Evolutionary conservation across 1,140 invertebrate species (phyloP).

Genomic region (Apis laboriosa): DNA sequence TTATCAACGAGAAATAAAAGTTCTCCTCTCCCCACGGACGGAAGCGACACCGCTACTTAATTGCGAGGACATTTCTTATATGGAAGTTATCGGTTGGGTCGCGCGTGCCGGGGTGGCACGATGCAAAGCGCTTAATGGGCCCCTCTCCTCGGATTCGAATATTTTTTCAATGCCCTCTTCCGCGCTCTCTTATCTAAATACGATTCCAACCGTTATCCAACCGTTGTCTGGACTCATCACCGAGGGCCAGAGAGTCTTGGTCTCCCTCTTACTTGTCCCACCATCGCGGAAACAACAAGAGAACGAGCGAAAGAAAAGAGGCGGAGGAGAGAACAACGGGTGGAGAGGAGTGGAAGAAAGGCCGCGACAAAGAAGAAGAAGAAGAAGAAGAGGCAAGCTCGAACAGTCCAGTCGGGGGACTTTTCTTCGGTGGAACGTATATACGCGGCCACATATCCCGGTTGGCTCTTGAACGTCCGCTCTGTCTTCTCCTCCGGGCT

Average conservation of each 20-base stretch:
- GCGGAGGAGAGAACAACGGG: background rate
- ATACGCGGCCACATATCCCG: slow-evolving; percentile 41
- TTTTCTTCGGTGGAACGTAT: slow-evolving; percentile 43
- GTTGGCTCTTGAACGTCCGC: slow-evolving; percentile 54
- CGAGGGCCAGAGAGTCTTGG: background rate
- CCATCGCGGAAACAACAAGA: background rate
- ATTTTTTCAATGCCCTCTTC: slow-evolving; percentile 32
- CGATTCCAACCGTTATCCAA: slow-evolving; percentile 55
- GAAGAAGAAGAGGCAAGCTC: slow-evolving; percentile 10
- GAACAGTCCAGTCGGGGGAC: slow-evolving; percentile 10
- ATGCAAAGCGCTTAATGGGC: slow-evolving; percentile 29
- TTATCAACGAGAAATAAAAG: no score
- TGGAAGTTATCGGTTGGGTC: slow-evolving; percentile 43
- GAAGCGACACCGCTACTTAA: slow-evolving; percentile 32
- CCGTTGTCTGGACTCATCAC: slow-evolving; percentile 53
- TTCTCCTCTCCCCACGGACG: no score
- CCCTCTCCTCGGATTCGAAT: slow-evolving; percentile 15
- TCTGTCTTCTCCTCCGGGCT: slow-evolving; percentile 42
- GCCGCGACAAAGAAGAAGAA: slow-evolving; percentile 25
- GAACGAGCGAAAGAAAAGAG: background rate
- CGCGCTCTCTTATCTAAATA: slow-evolving; percentile 47
- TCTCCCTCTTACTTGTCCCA: slow-evolving; percentile 36
- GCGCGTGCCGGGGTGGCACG: slow-evolving; percentile 34
- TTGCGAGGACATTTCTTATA: slow-evolving; percentile 45
- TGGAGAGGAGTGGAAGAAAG: background rate